Base-by-base conservation (phyloP, 2,888 invertebrate genomes). In the Aphelenchoides bicaudatus region DNA sequence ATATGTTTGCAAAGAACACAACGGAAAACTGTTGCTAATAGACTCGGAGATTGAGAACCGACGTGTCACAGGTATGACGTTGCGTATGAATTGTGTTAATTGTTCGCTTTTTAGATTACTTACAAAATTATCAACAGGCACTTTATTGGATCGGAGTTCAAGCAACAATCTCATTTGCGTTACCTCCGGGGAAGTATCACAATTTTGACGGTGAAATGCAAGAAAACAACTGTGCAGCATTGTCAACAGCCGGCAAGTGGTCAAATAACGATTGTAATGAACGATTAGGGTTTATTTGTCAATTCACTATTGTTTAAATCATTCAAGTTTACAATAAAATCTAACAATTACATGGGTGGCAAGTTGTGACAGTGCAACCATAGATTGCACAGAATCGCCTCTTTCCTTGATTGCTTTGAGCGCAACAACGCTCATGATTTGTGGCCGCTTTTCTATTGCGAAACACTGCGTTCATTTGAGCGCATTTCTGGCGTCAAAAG, bases 221-320 rank as follows among this genome's bases (percentile, higher is more conserved):
- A 1, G 53, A 49, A 6, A 23, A 27, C 21, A 25, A n/a, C 3
- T 53, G 53, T 21, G 47, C 53, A 23, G 53, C 53, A 1, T 51
- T 53, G n/a, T 49, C 46, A 19, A 48, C 47, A n/a, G 25, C 47
- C 48, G 53, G 53, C 13, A 53, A 53, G 6, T 53, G 53, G 53
- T 2, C 19, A 6, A 16, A 29, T 10, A n/a, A 27, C 23, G 53
- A 53, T 1, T 53, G 53, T 21, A 2, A 23, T 6, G 52, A 53
- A 4, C 13, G 16, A 25, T 29, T 25, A 8, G 50, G 53, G n/a
- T 53, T 53, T 25, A 48, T 53, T 53, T 53, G 53, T 30, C 53
- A 53, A 16, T 53, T 53, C 27, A 48, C 21, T n/a, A 8, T 43
- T 43, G 34, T 34, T 34, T 34, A 34, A 13, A n/a, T n/a, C n/a